Evolutionary conservation across 2,797 vertebrate genomes (phyloP), one percentile per base, ranked within the genome.

Genomic region (Rhinoraja longicauda): DNA sequence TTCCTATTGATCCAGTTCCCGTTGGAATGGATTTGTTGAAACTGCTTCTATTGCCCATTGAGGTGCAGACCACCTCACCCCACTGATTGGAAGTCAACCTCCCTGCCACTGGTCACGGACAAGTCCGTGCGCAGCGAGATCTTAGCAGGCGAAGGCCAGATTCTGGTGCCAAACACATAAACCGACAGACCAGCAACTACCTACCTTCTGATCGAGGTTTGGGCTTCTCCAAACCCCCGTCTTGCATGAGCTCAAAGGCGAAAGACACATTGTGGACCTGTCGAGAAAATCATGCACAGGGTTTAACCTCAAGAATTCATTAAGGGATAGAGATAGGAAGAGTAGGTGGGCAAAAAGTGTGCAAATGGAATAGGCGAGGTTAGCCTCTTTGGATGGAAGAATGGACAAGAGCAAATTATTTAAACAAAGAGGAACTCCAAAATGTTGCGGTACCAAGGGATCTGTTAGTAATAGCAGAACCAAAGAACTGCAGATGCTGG

Each of bases 191-290:
- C 5, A 21, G 6, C 19, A 73, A 73, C 0, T 4, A 93, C 26
- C 53, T 97, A 99, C 99, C 99, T 97, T 99, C 98, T 82, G 98
- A 97, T 91, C 99, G 96, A 45, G 99, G 98, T 93, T 99, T 99
- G 88, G 98, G 98, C 95, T 97, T 98, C 96, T 99, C 98, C 95
- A 99, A 93, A 81, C 98, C 98, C 93, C 98, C 98, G 2, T 99
- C 99, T 94, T 99, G 98, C 99, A 99, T 99, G 94, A 99, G 97
- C 81, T 99, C 99, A 95, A 99, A 99, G 1, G 98, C 98, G 94
- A 99, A 98, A 92, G 98, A 98, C 81, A 99, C 98, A 0, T 99
- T 99, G 94, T 98, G 95, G 4, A 99, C 99, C 98, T 99, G 94
- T 94, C 76, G 91, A 32, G 90, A 92, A 93, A 2, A 94, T 67